These are phyloP conservation scores for Hetaerina americana DNA, from an alignment of 1,140 invertebrate species.

Conservation along the genomic window DNA sequence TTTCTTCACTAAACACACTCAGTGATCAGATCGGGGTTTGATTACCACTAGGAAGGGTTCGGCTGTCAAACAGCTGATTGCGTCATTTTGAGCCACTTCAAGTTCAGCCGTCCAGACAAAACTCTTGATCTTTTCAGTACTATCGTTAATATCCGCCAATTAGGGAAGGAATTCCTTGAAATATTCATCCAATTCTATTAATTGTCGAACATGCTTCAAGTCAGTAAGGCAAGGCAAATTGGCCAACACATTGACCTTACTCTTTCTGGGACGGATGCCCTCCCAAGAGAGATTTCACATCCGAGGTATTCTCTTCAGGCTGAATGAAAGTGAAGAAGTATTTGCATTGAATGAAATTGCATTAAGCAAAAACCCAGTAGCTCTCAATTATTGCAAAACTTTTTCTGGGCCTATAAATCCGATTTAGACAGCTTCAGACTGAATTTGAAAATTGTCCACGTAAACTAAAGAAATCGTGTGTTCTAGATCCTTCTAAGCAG, in stretches of 20 bases:
- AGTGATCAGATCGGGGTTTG: not conserved
- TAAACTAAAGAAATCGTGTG: slow-evolving; percentile 7
- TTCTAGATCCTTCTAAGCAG: not conserved
- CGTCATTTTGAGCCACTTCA: not conserved
- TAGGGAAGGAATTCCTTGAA: not conserved
- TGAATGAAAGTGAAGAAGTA: too few relatives aligned
- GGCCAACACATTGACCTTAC: not conserved
- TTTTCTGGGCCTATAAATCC: slow-evolving; percentile 4
- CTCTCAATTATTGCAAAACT: slow-evolving; percentile 2
- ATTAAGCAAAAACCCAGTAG: slow-evolving; percentile 8
- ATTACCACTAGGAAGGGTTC: not conserved
- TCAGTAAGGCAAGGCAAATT: not conserved
- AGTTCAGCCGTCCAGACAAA: too few relatives aligned
- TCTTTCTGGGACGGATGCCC: not conserved
- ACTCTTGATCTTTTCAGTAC: not conserved
- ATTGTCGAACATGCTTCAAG: not conserved
- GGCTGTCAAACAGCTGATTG: not conserved
- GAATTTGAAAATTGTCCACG: slow-evolving; percentile 7
- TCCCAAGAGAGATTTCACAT: not conserved
- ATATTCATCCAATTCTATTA: not conserved
- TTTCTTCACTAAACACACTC: too few relatives aligned
- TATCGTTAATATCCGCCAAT: not conserved
- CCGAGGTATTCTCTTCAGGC: not conserved
- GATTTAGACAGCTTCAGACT: not conserved
- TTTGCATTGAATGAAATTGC: not conserved